phyloP scores from a whole-genome alignment of 2,797 vertebrate species.

The Harpagifer antarcticus region DNA sequence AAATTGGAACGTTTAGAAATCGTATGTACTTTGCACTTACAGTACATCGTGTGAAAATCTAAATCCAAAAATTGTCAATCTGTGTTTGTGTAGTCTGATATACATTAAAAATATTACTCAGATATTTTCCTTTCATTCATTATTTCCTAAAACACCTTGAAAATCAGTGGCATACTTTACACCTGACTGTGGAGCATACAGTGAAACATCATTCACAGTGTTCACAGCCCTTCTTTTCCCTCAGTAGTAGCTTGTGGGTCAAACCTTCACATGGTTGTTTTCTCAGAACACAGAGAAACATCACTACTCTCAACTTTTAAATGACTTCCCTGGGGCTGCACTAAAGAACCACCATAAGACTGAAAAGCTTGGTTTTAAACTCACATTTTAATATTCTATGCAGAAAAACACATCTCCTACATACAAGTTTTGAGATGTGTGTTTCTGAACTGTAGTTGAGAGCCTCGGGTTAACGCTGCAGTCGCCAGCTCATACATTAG shows the following conservation, averaged over 20 bases:
- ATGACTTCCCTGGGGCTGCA: conserved; percentile 42
- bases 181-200: background rate
- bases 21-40: no score
- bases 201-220: background rate
- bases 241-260: conserved; percentile 10
- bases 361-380: conserved; percentile 21
- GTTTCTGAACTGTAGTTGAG: conserved; percentile 22
- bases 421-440: conserved; percentile 33
- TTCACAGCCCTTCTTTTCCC: conserved; percentile 3
- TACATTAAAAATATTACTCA: background rate
- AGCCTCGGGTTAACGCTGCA: conserved; percentile 13
- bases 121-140: background rate
- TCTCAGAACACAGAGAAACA: conserved; percentile 20
- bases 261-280: conserved; percentile 14
- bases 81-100: background rate
- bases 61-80: background rate
- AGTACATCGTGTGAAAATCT: background rate
- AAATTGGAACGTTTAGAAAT: no score
- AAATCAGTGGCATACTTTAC: background rate
- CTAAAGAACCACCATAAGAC: conserved; percentile 18
- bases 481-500: conserved; percentile 17
- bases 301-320: conserved; percentile 37
- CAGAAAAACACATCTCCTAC: conserved; percentile 41
- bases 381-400: conserved; percentile 39
- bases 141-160: background rate